Evolutionary conservation across 1,140 invertebrate species (phyloP).

Genomic region (Zaprionus ghesquierei): DNA sequence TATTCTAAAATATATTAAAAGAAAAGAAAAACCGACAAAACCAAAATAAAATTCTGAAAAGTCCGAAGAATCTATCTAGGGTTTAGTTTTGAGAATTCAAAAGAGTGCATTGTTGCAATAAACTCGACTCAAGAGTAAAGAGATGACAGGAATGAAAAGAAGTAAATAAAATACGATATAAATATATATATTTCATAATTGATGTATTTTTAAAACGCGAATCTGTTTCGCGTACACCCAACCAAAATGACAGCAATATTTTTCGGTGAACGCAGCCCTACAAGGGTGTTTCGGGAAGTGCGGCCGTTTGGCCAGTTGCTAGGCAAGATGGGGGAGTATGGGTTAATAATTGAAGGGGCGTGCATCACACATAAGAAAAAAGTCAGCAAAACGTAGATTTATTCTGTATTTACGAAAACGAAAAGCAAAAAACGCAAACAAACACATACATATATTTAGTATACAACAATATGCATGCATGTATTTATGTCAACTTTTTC

Average conservation of each 20-base stretch:
- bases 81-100: constrained; percentile 28
- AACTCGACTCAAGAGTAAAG: constrained; percentile 32
- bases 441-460: constrained; percentile 79
- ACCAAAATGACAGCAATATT: constrained; percentile 53
- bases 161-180: constrained; percentile 45
- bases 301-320: neutral
- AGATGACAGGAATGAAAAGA: neutral
- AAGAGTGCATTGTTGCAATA: constrained; percentile 67
- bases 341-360: constrained; percentile 4
- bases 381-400: constrained; percentile 55
- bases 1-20: constrained; percentile 43
- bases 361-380: constrained; percentile 22
- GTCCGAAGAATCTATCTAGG: constrained; percentile 4
- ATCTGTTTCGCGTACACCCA: constrained; percentile 38
- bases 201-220: constrained; percentile 64
- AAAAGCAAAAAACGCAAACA: constrained; percentile 48
- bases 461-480: constrained; percentile 82
- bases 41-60: constrained; percentile 2
- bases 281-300: neutral
- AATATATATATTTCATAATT: constrained; percentile 66
- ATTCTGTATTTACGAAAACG: constrained; percentile 57
- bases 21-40: constrained; percentile 15
- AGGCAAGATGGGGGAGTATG: neutral
- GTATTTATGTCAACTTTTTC: constrained; percentile 83
- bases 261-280: constrained; percentile 22